phyloP scores from a whole-genome alignment of 2,113 vertebrate genomes.

The Amia ocellicauda region DNA sequence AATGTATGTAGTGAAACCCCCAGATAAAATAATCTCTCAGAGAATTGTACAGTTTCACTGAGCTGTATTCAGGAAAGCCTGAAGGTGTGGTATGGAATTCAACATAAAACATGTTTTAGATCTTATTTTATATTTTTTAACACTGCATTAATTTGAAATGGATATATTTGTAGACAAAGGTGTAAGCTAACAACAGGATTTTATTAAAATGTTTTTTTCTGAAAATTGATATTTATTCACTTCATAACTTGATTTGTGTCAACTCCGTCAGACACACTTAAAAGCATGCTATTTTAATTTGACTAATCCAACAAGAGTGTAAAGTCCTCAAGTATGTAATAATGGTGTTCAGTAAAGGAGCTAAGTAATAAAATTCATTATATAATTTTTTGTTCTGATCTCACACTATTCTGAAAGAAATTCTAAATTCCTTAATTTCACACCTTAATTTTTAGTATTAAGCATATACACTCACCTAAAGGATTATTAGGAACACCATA shows the following conservation, averaged over 20 bases:
- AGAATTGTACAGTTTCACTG: too few relatives aligned
- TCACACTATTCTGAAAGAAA: slow-evolving; percentile 7
- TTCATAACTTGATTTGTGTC: slow-evolving; percentile 3
- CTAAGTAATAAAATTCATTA: not conserved
- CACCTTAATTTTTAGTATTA: not conserved
- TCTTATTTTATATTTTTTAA: too few relatives aligned
- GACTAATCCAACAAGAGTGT: not conserved
- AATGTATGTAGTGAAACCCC: too few relatives aligned
- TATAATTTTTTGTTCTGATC: not conserved
- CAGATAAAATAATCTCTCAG: too few relatives aligned
- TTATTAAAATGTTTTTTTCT: too few relatives aligned
- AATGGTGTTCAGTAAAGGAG: not conserved
- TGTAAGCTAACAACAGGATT: slow-evolving; percentile 3
- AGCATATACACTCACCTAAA: too few relatives aligned
- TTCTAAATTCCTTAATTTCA: not conserved
- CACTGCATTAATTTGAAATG: slow-evolving; percentile 9
- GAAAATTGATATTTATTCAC: slow-evolving; percentile 4
- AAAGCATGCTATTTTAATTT: slow-evolving; percentile 1
- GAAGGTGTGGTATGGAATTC: too few relatives aligned
- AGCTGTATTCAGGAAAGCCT: too few relatives aligned
- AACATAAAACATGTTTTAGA: slow-evolving; percentile 2
- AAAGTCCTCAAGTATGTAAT: too few relatives aligned
- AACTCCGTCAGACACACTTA: slow-evolving; percentile 1
- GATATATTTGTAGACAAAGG: slow-evolving; percentile 8
- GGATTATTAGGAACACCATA: too few relatives aligned